Percentiles rank a stretch among this genome's conserved stretches.
phyloP scores from a whole-genome alignment of 2,797 vertebrate species.

The Onychomys arenicola region DNA sequence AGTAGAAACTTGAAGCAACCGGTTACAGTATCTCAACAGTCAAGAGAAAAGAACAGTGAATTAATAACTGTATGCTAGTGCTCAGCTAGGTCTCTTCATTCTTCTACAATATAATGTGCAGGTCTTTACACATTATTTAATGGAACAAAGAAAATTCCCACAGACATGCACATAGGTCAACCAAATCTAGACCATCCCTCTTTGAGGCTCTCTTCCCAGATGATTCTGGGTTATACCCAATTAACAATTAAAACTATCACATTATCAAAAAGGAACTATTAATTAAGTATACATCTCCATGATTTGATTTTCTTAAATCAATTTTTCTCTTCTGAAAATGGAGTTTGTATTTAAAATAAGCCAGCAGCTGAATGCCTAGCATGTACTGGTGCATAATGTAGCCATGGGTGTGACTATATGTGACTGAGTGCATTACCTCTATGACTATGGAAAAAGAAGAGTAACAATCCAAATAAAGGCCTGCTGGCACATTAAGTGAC shows the following conservation, averaged over 20 bases:
- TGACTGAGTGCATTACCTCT: not conserved
- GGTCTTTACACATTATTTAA: not conserved
- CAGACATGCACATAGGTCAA: not conserved
- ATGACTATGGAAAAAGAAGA: not conserved
- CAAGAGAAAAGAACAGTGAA: not conserved
- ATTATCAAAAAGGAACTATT: constrained; percentile 22
- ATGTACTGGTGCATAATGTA: not conserved
- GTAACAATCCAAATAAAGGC: constrained; percentile 21
- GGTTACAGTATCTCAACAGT: not conserved
- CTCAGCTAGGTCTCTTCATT: not conserved
- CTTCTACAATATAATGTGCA: not conserved
- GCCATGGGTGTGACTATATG: not conserved
- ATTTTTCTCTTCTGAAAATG: constrained; percentile 37
- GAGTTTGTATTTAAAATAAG: constrained; percentile 21
- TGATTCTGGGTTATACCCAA: not conserved
- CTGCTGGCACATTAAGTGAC: not conserved
- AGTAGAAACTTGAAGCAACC: not conserved
- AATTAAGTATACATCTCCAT: not conserved
- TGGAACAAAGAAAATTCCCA: not conserved
- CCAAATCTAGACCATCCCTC: not conserved
- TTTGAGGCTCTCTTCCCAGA: not conserved
- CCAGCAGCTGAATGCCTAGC: not conserved
- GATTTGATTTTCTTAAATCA: constrained; percentile 5
- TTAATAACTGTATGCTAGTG: not conserved
- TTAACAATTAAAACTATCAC: not conserved